Evolutionary conservation across 2,113 vertebrate genomes (phyloP).

Genomic region (Pandion haliaetus): DNA sequence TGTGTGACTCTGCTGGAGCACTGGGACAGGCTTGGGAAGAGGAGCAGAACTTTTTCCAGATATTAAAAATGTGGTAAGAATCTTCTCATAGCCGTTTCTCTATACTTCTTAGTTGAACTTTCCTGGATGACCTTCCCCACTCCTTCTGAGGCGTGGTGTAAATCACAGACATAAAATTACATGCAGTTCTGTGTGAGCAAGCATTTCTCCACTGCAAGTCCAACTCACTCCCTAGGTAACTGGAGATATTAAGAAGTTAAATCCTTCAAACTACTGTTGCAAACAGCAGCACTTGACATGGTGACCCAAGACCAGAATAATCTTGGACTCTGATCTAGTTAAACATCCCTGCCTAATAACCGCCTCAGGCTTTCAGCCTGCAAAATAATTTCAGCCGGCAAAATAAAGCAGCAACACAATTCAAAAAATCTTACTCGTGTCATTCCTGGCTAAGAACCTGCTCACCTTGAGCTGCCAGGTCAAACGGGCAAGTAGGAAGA

Average conservation of each 20-base stretch:
- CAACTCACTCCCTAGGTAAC: not conserved
- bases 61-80: not conserved
- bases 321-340: conserved; percentile 53
- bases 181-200: not conserved
- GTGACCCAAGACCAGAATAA: conserved; percentile 44
- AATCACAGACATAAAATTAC: not conserved
- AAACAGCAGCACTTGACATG: conserved; percentile 57
- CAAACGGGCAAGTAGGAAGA: not conserved
- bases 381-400: not conserved
- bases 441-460: not conserved
- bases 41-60: not conserved
- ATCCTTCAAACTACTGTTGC: conserved; percentile 52
- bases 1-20: not conserved
- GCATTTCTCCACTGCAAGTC: not conserved
- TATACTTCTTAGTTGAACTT: not conserved
- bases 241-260: conserved; percentile 35
- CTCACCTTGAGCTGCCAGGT: not conserved
- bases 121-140: not conserved
- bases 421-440: not conserved
- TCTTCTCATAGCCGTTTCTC: not conserved
- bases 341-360: conserved; percentile 51
- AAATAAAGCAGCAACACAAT: not conserved
- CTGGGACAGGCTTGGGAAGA: not conserved
- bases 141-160: not conserved
- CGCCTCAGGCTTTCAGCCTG: conserved; percentile 19